Evolutionary conservation across 2,797 vertebrate genomes (phyloP).

Genomic region (Cyprinodon diabolis): DNA sequence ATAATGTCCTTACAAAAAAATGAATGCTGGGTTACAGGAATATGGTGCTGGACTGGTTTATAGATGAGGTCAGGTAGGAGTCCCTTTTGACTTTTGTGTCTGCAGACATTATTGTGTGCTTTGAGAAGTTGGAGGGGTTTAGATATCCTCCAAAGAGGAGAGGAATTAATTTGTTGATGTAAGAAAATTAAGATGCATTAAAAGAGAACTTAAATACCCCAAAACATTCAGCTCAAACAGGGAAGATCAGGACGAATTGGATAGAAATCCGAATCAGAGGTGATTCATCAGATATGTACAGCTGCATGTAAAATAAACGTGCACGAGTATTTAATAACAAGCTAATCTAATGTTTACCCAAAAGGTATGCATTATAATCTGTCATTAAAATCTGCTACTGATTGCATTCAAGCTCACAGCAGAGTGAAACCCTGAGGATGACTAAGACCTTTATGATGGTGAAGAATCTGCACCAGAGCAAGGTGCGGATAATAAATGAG

Average conservation of each 20-base stretch:
- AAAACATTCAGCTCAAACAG: no score
- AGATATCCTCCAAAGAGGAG: not conserved
- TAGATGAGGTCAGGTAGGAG: not conserved
- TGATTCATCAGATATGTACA: not conserved
- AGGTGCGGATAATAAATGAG: constrained; percentile 51
- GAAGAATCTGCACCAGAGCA: constrained; percentile 24
- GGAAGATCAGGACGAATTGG: not conserved
- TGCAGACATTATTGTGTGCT: not conserved
- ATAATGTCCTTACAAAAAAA: not conserved
- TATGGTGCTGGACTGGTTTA: not conserved
- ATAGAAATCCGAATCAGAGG: not conserved
- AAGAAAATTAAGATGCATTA: not conserved
- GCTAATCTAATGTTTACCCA: not conserved
- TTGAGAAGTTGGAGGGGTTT: not conserved
- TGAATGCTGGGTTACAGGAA: not conserved
- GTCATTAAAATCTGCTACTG: not conserved
- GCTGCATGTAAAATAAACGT: not conserved
- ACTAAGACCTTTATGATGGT: constrained; percentile 17
- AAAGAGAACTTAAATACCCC: no score
- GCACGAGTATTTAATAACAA: not conserved
- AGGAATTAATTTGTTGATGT: not conserved
- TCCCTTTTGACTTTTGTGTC: not conserved
- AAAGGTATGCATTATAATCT: not conserved
- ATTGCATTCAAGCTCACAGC: constrained; percentile 18
- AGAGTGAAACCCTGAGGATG: constrained; percentile 5